Percentiles rank a stretch among this genome's conserved stretches.
These are phyloP conservation scores for Muscidifurax raptorellus DNA, from an alignment of 1,140 invertebrate genomes.

Conservation along the genomic window DNA sequence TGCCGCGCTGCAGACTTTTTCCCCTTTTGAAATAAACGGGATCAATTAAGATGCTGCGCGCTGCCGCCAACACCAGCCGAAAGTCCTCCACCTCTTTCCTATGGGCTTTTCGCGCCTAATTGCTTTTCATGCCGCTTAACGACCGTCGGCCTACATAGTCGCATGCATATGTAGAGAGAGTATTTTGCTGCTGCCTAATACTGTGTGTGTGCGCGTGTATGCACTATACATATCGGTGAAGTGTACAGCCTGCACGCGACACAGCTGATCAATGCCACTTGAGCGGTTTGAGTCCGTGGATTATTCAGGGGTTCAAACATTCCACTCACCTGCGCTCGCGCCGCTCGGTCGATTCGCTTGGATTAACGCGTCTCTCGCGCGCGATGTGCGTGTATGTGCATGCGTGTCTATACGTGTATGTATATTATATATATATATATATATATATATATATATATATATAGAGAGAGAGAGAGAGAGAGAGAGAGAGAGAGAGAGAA, in stretches of 20 bases:
- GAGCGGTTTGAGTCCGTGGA: conserved; percentile 10
- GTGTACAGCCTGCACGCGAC: not conserved
- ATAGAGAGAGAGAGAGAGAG: too few relatives aligned
- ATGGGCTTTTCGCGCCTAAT: conserved; percentile 35
- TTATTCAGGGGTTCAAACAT: conserved; percentile 18
- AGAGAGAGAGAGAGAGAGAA: too few relatives aligned
- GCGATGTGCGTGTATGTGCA: too few relatives aligned
- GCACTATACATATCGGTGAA: too few relatives aligned
- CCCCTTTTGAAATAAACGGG: conserved; percentile 22
- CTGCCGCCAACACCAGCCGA: not conserved
- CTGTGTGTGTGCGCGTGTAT: not conserved
- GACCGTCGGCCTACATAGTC: not conserved
- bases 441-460: too few relatives aligned
- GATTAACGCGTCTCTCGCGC: not conserved
- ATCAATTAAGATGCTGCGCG: conserved; percentile 32
- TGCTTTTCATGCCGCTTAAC: conserved; percentile 42
- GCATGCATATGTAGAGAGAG: not conserved
- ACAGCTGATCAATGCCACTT: conserved; percentile 38
- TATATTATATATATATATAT: not conserved
- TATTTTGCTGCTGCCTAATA: not conserved
- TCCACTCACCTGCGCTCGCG: not conserved
- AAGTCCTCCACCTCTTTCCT: conserved; percentile 31
- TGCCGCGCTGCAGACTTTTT: not conserved
- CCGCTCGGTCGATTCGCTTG: conserved; percentile 7
- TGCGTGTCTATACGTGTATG: not conserved